phyloP scores from a whole-genome alignment of 2,797 vertebrate species.

The Tokudaia muenninki region DNA sequence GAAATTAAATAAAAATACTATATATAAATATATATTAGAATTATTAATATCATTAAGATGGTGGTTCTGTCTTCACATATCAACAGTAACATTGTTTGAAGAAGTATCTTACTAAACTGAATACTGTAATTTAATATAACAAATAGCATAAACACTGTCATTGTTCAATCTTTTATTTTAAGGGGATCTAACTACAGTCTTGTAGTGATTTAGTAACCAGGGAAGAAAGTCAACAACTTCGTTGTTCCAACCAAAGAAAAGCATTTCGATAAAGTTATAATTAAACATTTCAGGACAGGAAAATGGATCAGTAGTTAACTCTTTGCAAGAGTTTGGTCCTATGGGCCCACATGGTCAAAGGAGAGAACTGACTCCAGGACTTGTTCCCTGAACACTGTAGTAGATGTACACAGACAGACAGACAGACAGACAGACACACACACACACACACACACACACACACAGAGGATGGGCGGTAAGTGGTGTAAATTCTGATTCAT shows the following conservation, averaged over 20 bases:
- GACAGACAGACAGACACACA: background rate
- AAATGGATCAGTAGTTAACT: background rate
- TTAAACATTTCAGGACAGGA: constrained; percentile 13
- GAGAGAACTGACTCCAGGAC: background rate
- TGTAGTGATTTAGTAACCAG: background rate
- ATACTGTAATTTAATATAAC: constrained; percentile 10
- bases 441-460: background rate
- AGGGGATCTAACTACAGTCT: background rate
- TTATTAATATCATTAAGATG: background rate
- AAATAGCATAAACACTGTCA: constrained; percentile 30
- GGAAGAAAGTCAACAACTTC: constrained; percentile 19
- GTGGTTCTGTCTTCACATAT: background rate
- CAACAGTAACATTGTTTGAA: background rate
- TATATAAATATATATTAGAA: background rate
- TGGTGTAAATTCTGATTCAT: background rate
- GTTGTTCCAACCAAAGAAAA: constrained; percentile 51
- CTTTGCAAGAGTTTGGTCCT: background rate
- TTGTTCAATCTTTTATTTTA: constrained; percentile 49
- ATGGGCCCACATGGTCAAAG: background rate
- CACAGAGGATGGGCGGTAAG: too few species aligned
- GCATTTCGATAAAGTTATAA: constrained; percentile 45
- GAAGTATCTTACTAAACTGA: constrained; percentile 31
- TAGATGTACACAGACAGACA: too few species aligned
- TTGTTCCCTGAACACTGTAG: background rate
- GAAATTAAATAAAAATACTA: background rate